These are phyloP conservation scores for Acronicta alni DNA, from an alignment of 2,888 invertebrate genomes.

Conservation along the genomic window DNA sequence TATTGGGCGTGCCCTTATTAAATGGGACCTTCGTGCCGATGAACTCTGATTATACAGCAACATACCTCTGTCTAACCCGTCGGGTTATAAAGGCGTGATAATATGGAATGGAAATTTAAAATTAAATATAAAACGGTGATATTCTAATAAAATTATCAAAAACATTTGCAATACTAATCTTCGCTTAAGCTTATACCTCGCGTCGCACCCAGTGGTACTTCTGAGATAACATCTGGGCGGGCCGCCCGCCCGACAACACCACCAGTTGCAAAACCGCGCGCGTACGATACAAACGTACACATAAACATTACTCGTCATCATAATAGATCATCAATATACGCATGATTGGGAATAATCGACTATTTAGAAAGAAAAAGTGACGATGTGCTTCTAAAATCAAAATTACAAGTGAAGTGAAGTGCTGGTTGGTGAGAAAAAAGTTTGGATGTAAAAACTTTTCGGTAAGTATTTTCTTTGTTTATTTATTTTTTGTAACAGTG, in stretches of 20 bases:
- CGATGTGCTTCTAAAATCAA: constrained; percentile 24
- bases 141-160: too few relatives aligned
- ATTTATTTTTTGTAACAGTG: neutral
- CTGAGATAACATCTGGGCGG: constrained; percentile 83
- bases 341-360: constrained; percentile 24
- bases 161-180: neutral
- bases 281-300: constrained; percentile 69
- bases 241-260: constrained; percentile 70
- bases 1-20: too few relatives aligned
- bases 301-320: constrained; percentile 34
- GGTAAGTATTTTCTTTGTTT: constrained; percentile 58
- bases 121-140: too few relatives aligned
- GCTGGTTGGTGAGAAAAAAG: constrained; percentile 56
- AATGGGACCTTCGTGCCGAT: too few relatives aligned
- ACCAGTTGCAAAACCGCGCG: constrained; percentile 76
- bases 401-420: constrained; percentile 54
- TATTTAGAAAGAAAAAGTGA: constrained; percentile 13
- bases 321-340: constrained; percentile 39
- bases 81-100: too few relatives aligned
- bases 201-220: constrained; percentile 39
- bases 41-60: too few relatives aligned
- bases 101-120: too few relatives aligned
- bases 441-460: constrained; percentile 66
- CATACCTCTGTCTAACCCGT: too few relatives aligned
- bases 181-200: constrained; percentile 34